Conservation (phyloP, 2,113 vertebrate genomes). For the Tilapia sparmanii region DNA sequence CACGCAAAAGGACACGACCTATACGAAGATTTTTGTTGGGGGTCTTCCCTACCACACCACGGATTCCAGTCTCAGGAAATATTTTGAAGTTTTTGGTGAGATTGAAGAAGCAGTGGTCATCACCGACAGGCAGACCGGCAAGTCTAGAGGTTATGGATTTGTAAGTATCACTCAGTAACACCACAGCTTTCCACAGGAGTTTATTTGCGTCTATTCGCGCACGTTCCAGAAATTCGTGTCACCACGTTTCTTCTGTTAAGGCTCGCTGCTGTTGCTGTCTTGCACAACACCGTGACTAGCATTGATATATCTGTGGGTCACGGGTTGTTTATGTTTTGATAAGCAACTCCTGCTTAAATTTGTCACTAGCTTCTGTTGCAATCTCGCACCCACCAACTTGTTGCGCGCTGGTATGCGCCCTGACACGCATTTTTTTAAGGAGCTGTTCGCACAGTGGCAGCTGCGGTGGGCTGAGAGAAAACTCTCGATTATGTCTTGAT, state of each 20-base stretch:
- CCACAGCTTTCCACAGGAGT: neutral
- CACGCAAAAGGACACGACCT: conserved; percentile 97
- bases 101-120: conserved; percentile 98
- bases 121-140: conserved; percentile 95
- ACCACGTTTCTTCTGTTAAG: neutral
- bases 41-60: conserved; percentile 97
- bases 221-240: neutral
- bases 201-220: neutral
- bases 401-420: conserved; percentile 33
- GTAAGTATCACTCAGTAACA: conserved; percentile 75
- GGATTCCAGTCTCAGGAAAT: conserved; percentile 96
- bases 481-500: neutral
- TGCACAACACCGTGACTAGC: neutral
- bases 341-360: neutral
- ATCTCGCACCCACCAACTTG: conserved; percentile 31
- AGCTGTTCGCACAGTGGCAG: conserved; percentile 20
- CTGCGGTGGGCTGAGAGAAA: neutral
- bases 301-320: conserved; percentile 27
- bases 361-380: conserved; percentile 26
- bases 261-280: neutral
- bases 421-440: neutral
- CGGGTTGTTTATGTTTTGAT: conserved; percentile 37
- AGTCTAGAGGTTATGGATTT: conserved; percentile 95
- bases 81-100: conserved; percentile 97
- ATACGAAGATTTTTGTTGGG: conserved; percentile 98